These are phyloP conservation scores for Spilosoma lubricipeda DNA, from an alignment of 2,888 invertebrate genomes.

Conservation along the genomic window DNA sequence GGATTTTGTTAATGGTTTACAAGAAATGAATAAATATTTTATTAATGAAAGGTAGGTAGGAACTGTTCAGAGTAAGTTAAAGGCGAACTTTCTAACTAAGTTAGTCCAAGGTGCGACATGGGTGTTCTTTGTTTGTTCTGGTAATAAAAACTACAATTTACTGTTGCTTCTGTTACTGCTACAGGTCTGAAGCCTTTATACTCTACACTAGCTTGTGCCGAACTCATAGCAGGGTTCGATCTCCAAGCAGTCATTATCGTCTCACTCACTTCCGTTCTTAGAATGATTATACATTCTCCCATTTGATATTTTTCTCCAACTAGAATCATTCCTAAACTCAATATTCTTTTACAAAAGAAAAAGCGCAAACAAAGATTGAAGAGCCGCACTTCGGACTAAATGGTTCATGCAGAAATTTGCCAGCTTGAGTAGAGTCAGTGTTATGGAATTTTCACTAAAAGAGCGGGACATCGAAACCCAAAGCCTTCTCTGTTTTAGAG, in stretches of 20 bases:
- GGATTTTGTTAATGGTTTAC: slow-evolving; percentile 37
- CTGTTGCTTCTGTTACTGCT: neutral
- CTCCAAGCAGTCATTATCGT: neutral
- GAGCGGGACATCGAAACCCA: too few species aligned
- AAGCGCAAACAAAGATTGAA: too few species aligned
- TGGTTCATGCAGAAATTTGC: too few species aligned
- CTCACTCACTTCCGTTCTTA: neutral
- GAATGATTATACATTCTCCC: neutral
- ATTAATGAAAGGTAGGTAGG: slow-evolving; percentile 39
- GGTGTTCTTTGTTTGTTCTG: slow-evolving; percentile 32
- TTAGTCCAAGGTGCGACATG: slow-evolving; percentile 40
- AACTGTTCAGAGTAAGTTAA: slow-evolving; percentile 36
- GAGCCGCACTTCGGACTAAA: too few species aligned
- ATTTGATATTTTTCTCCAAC: neutral
- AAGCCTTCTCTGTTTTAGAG: too few species aligned
- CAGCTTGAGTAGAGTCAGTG: too few species aligned
- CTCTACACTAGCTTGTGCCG: neutral
- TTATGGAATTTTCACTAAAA: too few species aligned
- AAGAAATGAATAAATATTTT: slow-evolving; percentile 39
- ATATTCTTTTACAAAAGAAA: too few species aligned
- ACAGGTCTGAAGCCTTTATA: neutral
- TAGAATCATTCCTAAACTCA: too few species aligned
- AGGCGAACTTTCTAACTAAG: slow-evolving; percentile 48
- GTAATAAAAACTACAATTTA: slow-evolving; percentile 34
- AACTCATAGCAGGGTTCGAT: neutral